Percentiles rank a stretch among this genome's conserved stretches.
Evolutionary conservation across 2,113 vertebrate genomes (phyloP).

Genomic region (Hirundichthys speculiger): DNA sequence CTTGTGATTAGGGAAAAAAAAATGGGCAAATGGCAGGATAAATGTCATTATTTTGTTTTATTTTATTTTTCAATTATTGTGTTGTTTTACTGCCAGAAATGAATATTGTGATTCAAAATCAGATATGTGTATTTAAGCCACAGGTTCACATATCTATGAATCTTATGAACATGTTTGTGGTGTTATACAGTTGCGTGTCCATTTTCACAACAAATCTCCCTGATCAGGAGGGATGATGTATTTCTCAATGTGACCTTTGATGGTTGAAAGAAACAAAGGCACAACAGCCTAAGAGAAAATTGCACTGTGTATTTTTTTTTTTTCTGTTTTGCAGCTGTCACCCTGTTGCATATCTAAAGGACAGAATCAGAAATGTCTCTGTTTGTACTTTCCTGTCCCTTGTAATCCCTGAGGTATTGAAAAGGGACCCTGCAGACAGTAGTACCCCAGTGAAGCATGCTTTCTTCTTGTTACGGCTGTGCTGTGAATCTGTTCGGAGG

Average conservation of each 20-base stretch:
- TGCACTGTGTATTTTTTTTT: slow-evolving; percentile 3
- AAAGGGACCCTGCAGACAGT: background rate
- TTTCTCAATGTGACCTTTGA: background rate
- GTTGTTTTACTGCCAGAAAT: no score
- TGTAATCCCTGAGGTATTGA: background rate
- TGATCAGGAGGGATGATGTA: no score
- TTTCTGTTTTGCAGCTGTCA: slow-evolving; percentile 27
- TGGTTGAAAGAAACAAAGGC: background rate
- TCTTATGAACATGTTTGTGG: no score
- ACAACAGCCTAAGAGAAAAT: background rate
- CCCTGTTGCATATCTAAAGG: slow-evolving; percentile 7
- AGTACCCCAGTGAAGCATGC: background rate
- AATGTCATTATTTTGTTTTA: no score
- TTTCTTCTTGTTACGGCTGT: background rate
- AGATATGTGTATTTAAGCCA: no score
- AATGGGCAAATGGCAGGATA: no score
- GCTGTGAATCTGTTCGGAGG: slow-evolving; percentile 6
- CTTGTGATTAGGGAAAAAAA: no score
- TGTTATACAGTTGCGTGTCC: no score
- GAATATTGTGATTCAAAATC: no score
- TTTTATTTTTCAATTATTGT: no score
- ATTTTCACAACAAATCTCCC: no score
- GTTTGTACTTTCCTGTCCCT: background rate
- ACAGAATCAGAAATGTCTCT: slow-evolving; percentile 12
- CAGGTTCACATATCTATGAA: no score